phyloP scores from a whole-genome alignment of 2,797 vertebrate genomes.

The Cirrhinus molitorella region DNA sequence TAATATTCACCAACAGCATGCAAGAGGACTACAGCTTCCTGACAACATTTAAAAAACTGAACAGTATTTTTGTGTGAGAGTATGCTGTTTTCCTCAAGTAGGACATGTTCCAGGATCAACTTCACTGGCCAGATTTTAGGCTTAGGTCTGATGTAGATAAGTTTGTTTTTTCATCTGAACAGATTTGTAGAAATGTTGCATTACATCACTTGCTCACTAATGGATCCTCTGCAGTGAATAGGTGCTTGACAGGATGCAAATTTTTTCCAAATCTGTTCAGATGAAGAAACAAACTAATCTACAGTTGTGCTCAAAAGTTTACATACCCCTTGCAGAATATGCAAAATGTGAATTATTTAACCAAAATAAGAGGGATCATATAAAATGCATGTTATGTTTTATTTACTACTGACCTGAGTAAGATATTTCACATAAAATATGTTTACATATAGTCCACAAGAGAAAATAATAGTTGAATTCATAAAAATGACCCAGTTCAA shows the following conservation, averaged over 20 bases:
- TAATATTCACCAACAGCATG: slow-evolving; percentile 20
- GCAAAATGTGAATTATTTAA: too few relatives aligned
- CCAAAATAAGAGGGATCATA: too few relatives aligned
- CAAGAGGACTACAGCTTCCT: background rate
- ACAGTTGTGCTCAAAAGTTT: too few relatives aligned
- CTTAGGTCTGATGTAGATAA: background rate
- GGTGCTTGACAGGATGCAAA: background rate
- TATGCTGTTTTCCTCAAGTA: background rate
- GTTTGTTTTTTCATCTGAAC: too few relatives aligned
- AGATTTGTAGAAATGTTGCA: background rate
- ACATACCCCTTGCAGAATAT: too few relatives aligned
- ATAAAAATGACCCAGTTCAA: too few relatives aligned
- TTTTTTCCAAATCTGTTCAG: background rate
- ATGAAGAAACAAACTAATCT: background rate
- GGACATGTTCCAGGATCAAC: background rate
- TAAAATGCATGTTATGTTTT: too few relatives aligned
- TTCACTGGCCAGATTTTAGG: background rate
- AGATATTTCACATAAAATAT: too few relatives aligned
- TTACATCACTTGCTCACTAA: background rate
- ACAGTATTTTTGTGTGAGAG: background rate
- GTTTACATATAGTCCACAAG: too few relatives aligned
- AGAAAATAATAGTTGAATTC: too few relatives aligned
- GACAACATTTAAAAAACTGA: background rate
- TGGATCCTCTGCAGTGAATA: background rate
- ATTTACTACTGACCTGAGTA: too few relatives aligned